These are phyloP conservation scores for Ditula angustiorana DNA, from an alignment of 2,888 invertebrate genomes.

Conservation along the genomic window DNA sequence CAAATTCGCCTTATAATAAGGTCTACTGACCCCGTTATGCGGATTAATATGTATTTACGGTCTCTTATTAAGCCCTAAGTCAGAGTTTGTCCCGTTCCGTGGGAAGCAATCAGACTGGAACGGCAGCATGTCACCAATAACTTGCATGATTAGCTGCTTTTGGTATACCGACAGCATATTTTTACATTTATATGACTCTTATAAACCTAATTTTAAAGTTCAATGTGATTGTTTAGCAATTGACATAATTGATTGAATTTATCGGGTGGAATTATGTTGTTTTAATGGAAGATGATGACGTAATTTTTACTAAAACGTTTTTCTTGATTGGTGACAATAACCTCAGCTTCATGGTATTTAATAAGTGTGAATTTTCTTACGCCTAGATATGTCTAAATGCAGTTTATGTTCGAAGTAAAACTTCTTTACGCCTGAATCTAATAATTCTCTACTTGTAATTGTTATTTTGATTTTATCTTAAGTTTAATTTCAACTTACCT, in stretches of 20 bases:
- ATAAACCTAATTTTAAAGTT: conserved; percentile 1
- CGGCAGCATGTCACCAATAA: conserved; percentile 36
- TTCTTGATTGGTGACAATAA: neutral
- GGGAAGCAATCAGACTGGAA: conserved; percentile 17
- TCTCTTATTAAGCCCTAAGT: conserved; percentile 26
- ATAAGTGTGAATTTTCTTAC: no score
- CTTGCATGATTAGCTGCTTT: conserved; percentile 27
- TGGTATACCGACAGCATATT: conserved; percentile 25
- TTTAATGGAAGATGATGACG: conserved; percentile 14
- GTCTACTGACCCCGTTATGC: conserved; percentile 15
- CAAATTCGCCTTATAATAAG: conserved; percentile 5
- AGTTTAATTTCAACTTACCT: no score
- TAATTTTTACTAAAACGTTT: neutral
- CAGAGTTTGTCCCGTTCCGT: conserved; percentile 17
- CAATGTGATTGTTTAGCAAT: conserved; percentile 2
- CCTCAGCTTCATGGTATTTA: neutral
- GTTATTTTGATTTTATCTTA: no score
- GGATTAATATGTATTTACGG: conserved; percentile 10
- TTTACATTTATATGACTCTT: conserved; percentile 16
- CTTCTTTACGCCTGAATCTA: no score
- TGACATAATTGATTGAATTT: neutral
- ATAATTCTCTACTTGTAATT: no score
- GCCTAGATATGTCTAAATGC: no score
- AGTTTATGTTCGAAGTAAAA: no score
- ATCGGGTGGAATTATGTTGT: conserved; percentile 20